phyloP scores from a whole-genome alignment of 1,140 invertebrate species.

The Galleria mellonella region DNA sequence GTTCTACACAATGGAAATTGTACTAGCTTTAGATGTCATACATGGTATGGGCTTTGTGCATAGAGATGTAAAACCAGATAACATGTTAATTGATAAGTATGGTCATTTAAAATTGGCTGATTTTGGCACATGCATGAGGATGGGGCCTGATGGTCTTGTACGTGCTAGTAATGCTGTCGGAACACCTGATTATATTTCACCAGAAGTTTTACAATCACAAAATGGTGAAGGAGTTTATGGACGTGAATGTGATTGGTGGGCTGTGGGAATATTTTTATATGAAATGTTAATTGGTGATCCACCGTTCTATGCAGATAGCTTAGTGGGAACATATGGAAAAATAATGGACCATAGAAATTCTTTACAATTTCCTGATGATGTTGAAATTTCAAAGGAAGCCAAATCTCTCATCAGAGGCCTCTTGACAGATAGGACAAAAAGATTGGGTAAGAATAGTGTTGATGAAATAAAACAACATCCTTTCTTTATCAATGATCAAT shows the following conservation, averaged over 20 bases:
- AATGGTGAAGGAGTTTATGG: slow-evolving; percentile 97
- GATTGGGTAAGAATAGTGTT: slow-evolving; percentile 94
- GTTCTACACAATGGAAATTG: slow-evolving; percentile 99
- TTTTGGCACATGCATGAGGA: slow-evolving; percentile 99
- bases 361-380: slow-evolving; percentile 94
- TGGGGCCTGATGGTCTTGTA: slow-evolving; percentile 96
- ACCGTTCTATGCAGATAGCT: slow-evolving; percentile 98
- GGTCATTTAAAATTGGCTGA: slow-evolving; percentile 99
- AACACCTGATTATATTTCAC: slow-evolving; percentile 99
- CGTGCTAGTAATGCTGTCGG: slow-evolving; percentile 98
- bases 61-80: slow-evolving; percentile 99
- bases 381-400: slow-evolving; percentile 93
- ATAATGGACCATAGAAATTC: slow-evolving; percentile 99
- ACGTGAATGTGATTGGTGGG: slow-evolving; percentile 99
- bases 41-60: slow-evolving; percentile 99
- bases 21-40: slow-evolving; percentile 97
- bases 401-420: slow-evolving; percentile 96
- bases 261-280: slow-evolving; percentile 98
- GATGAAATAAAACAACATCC: slow-evolving; percentile 96
- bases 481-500: slow-evolving; percentile 98
- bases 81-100: slow-evolving; percentile 94
- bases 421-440: slow-evolving; percentile 91
- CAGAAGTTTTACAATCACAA: slow-evolving; percentile 98
- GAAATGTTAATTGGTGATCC: slow-evolving; percentile 99
- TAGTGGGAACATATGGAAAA: slow-evolving; percentile 98